These are phyloP conservation scores for Peromyscus leucopus DNA, from an alignment of 2,113 vertebrate genomes.

Conservation along the genomic window DNA sequence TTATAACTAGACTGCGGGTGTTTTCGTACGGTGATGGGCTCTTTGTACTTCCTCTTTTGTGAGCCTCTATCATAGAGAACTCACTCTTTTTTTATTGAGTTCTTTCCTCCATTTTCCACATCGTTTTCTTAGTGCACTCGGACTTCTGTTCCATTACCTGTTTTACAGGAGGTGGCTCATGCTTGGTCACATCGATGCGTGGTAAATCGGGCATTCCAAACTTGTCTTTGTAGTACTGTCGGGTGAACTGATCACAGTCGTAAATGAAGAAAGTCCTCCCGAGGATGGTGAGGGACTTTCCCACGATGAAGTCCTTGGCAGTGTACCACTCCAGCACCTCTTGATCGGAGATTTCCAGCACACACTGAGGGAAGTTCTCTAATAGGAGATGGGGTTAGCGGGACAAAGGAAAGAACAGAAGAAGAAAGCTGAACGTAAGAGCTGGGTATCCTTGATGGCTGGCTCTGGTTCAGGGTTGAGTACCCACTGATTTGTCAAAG, in stretches of 20 bases:
- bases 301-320: slow-evolving; percentile 93
- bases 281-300: slow-evolving; percentile 89
- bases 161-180: slow-evolving; percentile 77
- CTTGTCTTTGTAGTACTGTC: slow-evolving; percentile 90
- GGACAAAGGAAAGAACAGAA: neutral
- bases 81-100: neutral
- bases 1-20: neutral
- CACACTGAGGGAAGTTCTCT: slow-evolving; percentile 93
- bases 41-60: slow-evolving; percentile 42
- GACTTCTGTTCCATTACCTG: slow-evolving; percentile 81
- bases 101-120: neutral
- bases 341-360: slow-evolving; percentile 92
- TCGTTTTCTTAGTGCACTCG: neutral
- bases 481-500: neutral
- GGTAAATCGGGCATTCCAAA: slow-evolving; percentile 90
- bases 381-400: neutral
- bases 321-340: slow-evolving; percentile 95
- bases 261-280: slow-evolving; percentile 94
- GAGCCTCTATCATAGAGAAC: neutral
- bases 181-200: slow-evolving; percentile 84
- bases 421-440: neutral
- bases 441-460: neutral
- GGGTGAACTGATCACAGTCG: slow-evolving; percentile 94
- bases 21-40: neutral
- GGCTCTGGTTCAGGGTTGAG: neutral